Evolutionary conservation across 2,113 vertebrate genomes (phyloP).

Genomic region (Columba livia): DNA sequence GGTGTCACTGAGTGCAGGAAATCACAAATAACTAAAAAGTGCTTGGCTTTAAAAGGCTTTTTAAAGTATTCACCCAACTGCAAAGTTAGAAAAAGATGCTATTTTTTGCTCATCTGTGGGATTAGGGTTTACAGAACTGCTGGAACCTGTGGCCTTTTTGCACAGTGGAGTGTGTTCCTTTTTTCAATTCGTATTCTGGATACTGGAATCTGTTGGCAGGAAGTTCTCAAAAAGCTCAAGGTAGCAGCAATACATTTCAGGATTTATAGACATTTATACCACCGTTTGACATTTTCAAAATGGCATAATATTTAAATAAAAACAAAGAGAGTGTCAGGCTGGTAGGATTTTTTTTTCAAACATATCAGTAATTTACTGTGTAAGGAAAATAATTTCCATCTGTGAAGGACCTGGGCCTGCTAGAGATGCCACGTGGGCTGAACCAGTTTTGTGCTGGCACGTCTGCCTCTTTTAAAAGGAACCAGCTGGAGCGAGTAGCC

Average conservation of each 20-base stretch:
- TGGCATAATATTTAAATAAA: not conserved
- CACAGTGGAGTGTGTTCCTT: not conserved
- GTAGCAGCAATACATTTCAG: not conserved
- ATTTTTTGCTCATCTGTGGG: not conserved
- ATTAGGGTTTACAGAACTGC: not conserved
- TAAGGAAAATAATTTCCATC: not conserved
- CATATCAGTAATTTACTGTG: not conserved
- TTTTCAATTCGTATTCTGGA: not conserved
- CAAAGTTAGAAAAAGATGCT: not conserved
- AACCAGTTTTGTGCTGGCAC: not conserved
- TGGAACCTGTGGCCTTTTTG: not conserved
- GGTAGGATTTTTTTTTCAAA: not conserved
- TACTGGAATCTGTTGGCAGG: not conserved
- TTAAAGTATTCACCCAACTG: not conserved
- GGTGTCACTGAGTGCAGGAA: not conserved
- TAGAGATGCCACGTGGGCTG: not conserved
- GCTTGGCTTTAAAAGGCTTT: not conserved
- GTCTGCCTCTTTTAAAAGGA: not conserved
- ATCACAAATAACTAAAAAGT: not conserved
- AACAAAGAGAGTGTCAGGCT: not conserved
- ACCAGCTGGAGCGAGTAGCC: not conserved
- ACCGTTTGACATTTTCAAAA: not conserved
- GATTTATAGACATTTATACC: not conserved
- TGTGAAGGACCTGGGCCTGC: not conserved
- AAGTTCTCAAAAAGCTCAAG: not conserved